A percentile compares a stretch with the other conserved stretches of the same genome.
Evolutionary conservation across 1,140 invertebrate species (phyloP).

Genomic region (Saccostrea echinata): DNA sequence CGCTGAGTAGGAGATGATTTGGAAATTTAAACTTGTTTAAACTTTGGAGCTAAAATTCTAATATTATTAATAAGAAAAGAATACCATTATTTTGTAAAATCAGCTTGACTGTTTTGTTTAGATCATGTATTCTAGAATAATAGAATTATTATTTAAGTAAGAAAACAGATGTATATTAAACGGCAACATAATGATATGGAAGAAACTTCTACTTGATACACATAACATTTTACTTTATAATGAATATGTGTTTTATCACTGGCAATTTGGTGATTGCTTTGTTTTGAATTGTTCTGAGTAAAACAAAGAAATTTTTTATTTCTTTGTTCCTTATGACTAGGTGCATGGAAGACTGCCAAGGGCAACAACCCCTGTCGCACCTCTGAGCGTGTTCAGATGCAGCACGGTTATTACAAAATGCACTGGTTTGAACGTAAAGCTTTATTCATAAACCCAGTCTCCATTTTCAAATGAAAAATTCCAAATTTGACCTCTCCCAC

Average conservation of each 20-base stretch:
- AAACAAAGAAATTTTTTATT: slow-evolving; percentile 39
- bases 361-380: slow-evolving; percentile 21
- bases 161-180: too few relatives aligned
- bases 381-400: slow-evolving; percentile 25
- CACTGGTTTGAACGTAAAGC: slow-evolving; percentile 56
- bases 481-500: slow-evolving; percentile 29
- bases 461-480: neutral
- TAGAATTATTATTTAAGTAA: too few relatives aligned
- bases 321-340: slow-evolving; percentile 49
- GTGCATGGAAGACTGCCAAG: slow-evolving; percentile 31
- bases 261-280: neutral
- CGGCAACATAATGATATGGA: too few relatives aligned
- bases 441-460: slow-evolving; percentile 55
- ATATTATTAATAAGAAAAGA: too few relatives aligned
- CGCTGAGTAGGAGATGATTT: too few relatives aligned
- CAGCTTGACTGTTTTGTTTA: too few relatives aligned
- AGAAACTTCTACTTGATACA: too few relatives aligned
- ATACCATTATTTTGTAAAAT: too few relatives aligned
- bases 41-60: too few relatives aligned
- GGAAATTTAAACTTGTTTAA: too few relatives aligned
- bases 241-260: neutral
- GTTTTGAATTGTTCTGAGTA: neutral
- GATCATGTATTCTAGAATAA: too few relatives aligned
- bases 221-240: neutral
- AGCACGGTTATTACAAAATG: slow-evolving; percentile 52